Conservation (phyloP, 2,888 invertebrate genomes). For the Drosophila vallismaia region DNA sequence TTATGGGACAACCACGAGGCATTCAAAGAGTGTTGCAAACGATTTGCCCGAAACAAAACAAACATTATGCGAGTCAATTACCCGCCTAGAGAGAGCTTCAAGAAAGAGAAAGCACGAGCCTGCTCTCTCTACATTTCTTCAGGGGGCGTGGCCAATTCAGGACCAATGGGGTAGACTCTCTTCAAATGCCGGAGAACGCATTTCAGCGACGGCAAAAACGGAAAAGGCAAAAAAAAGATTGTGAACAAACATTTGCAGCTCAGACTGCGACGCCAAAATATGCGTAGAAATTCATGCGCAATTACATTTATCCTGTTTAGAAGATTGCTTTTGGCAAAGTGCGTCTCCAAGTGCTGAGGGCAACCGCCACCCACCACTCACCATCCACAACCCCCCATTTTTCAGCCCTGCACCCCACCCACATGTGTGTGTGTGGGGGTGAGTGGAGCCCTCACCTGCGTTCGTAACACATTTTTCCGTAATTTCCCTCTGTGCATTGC, state of each 20-base stretch:
- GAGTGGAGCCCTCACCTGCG: conserved; percentile 51
- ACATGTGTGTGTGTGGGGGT: conserved; percentile 18
- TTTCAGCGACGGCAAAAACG: conserved; percentile 65
- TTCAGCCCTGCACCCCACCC: conserved; percentile 12
- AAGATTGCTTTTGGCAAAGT: conserved; percentile 81
- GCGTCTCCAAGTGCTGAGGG: conserved; percentile 77
- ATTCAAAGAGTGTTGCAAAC: conserved; percentile 81
- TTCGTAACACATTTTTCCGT: conserved; percentile 64
- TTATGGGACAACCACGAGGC: conserved; percentile 77
- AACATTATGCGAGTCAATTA: conserved; percentile 71
- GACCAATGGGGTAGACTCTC: conserved; percentile 56
- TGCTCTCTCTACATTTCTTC: conserved; percentile 13
- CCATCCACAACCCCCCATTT: conserved; percentile 3
- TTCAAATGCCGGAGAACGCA: conserved; percentile 40
- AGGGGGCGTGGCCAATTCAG: conserved; percentile 62
- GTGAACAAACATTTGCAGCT: conserved; percentile 50
- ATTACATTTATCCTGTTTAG: conserved; percentile 84
- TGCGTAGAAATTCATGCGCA: conserved; percentile 84
- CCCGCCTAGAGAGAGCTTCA: conserved; percentile 40
- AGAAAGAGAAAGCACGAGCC: conserved; percentile 19
- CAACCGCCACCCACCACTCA: conserved; percentile 53
- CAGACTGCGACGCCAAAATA: conserved; percentile 64
- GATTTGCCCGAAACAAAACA: conserved; percentile 79
- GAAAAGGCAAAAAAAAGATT: conserved; percentile 13
- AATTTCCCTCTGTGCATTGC: conserved; percentile 75